These are phyloP conservation scores for Peromyscus polionotus DNA, from an alignment of 2,113 vertebrate genomes.

Conservation along the genomic window DNA sequence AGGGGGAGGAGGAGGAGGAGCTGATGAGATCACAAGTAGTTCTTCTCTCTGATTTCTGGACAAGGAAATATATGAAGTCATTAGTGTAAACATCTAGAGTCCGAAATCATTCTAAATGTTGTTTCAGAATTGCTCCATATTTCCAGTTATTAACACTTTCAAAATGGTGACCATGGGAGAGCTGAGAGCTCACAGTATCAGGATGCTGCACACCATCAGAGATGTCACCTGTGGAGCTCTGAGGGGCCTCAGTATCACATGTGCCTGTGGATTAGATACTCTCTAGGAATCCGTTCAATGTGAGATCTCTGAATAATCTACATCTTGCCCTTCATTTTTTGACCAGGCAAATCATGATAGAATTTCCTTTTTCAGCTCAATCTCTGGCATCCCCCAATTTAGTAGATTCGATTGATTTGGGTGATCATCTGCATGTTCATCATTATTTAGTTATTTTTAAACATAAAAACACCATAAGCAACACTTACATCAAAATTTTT, in stretches of 20 bases:
- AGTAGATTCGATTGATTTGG: not conserved
- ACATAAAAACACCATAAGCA: not conserved
- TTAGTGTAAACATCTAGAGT: not conserved
- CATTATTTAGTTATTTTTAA: not conserved
- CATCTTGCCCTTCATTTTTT: not conserved
- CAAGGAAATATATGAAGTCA: not conserved
- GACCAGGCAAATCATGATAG: not conserved
- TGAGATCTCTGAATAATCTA: not conserved
- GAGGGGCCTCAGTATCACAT: fast-evolving
- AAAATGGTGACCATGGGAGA: not conserved
- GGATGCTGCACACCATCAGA: not conserved
- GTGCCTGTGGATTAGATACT: not conserved
- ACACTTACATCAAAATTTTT: slow-evolving; percentile 92
- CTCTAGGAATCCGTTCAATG: not conserved
- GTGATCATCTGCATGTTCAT: not conserved
- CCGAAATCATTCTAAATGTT: not conserved
- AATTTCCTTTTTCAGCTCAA: not conserved
- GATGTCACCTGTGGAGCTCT: not conserved
- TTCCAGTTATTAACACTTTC: not conserved
- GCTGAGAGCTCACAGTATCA: not conserved
- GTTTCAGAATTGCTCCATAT: slow-evolving; percentile 10
- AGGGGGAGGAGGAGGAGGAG: not conserved
- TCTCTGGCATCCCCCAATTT: not conserved
- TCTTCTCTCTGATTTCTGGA: not conserved
- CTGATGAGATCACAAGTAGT: not conserved